A percentile compares a stretch with the other conserved stretches of the same genome.
Evolutionary conservation across 2,888 invertebrate genomes (phyloP).

Genomic region (Macrophya annulata): DNA sequence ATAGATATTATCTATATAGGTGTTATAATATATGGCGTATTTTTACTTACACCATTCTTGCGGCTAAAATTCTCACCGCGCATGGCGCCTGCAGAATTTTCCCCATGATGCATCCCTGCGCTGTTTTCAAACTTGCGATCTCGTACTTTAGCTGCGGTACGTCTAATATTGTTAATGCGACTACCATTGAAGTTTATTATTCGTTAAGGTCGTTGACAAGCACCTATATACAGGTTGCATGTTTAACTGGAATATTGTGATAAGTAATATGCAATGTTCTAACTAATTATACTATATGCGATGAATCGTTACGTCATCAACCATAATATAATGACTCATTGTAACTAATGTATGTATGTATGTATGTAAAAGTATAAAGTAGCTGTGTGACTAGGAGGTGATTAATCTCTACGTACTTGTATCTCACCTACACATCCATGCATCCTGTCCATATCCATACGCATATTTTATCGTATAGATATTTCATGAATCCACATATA

Average conservation of each 20-base stretch:
- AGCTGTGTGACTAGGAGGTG: constrained; percentile 19
- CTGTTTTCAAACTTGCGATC: background rate
- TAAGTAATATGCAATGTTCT: constrained; percentile 4
- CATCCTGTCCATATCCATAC: background rate
- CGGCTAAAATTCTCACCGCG: background rate
- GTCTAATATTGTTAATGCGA: background rate
- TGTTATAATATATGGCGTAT: background rate
- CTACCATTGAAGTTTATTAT: background rate
- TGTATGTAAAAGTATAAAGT: constrained; percentile 8
- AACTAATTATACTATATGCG: background rate
- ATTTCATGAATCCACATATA: background rate
- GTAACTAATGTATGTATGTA: background rate
- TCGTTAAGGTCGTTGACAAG: background rate
- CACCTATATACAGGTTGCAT: background rate
- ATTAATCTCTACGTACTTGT: constrained; percentile 40
- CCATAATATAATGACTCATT: constrained; percentile 45
- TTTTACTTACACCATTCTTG: background rate
- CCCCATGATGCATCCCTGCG: background rate
- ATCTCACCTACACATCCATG: background rate
- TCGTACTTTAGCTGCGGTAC: background rate
- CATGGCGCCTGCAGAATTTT: background rate
- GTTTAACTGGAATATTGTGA: background rate
- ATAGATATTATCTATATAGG: background rate
- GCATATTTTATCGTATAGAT: background rate
- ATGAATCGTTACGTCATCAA: constrained; percentile 35